Conservation (phyloP, 2,113 vertebrate genomes). For the Colinus virginianus region DNA sequence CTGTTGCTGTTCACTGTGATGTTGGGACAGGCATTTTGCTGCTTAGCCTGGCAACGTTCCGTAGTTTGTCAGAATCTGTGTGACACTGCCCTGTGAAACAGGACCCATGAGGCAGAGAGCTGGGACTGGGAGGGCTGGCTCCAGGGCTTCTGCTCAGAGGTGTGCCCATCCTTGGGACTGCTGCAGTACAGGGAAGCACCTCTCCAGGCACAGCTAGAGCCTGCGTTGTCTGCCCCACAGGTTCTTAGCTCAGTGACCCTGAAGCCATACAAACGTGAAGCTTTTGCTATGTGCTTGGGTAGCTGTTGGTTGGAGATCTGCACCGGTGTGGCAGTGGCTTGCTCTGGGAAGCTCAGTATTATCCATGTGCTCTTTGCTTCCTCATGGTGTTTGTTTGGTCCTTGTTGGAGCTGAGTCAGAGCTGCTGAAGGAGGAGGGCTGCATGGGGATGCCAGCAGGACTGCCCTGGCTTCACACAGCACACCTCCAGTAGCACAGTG, state of each 20-base stretch:
- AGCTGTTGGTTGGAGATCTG: no score
- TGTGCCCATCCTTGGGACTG: neutral
- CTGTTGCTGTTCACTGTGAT: accelerated
- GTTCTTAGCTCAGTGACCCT: neutral
- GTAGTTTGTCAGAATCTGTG: neutral
- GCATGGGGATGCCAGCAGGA: accelerated
- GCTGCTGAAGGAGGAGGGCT: neutral
- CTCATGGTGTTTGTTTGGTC: neutral
- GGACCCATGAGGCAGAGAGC: neutral
- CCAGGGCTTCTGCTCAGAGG: neutral
- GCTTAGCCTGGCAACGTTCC: neutral
- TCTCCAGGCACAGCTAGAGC: accelerated
- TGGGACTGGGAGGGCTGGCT: neutral
- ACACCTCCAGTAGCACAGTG: no score
- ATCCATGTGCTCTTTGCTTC: neutral
- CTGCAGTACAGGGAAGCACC: neutral
- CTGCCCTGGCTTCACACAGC: accelerated
- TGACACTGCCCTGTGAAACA: neutral
- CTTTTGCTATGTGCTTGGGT: neutral
- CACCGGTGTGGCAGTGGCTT: no score
- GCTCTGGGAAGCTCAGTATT: no score
- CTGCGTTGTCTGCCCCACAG: neutral
- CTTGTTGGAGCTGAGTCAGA: accelerated
- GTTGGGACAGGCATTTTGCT: neutral
- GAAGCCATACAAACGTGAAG: neutral